Evolutionary conservation across 2,113 vertebrate species (phyloP), one percentile per base, ranked within the genome.

Genomic region (Percopsis transmontana): DNA sequence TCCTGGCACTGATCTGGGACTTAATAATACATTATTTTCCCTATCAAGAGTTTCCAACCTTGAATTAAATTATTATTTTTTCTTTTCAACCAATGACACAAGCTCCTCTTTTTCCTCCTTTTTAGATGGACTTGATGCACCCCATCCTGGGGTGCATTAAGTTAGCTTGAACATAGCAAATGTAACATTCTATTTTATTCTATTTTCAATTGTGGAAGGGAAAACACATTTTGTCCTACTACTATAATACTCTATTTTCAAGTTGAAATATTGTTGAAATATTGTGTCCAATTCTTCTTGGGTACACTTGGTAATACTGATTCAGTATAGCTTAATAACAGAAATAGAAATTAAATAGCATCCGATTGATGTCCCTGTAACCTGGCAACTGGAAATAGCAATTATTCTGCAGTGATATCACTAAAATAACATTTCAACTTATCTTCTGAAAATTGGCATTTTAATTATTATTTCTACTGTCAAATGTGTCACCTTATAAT

Each of bases 361-460:
- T 53, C 51, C 51, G 11, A 9, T 18, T 51, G 6, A 45, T 80
- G 48, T 74, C 44, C 23, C 41, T 68, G 56, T 84, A 77, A 72
- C 72, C 74, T 72, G 80, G 62, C 76, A 84, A 80, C 24, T 59
- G 27, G 39, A 59, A 62, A n/a, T 58, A 74, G 50, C 18, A 55
- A 27, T 60, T 18, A 71, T 77, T 16, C 33, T 42, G 24, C 50
- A 57, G 18, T 62, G 27, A 33, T 7, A 7, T 7, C 27, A 33
- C 27, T 33, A 33, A 33, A 33, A 33, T 33, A 33, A 33, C 27
- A 33, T 33, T 33, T 33, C 27, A 7, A 33, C 27, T 6, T 33
- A 33, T 33, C 27, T 6, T 6, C 8, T 33, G 5, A 33, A 1
- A 33, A 33, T 33, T 33, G 27, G 27, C 27, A 33, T 33, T 33